Conservation (phyloP, 2,113 vertebrate species). For the Saccopteryx bilineata region DNA sequence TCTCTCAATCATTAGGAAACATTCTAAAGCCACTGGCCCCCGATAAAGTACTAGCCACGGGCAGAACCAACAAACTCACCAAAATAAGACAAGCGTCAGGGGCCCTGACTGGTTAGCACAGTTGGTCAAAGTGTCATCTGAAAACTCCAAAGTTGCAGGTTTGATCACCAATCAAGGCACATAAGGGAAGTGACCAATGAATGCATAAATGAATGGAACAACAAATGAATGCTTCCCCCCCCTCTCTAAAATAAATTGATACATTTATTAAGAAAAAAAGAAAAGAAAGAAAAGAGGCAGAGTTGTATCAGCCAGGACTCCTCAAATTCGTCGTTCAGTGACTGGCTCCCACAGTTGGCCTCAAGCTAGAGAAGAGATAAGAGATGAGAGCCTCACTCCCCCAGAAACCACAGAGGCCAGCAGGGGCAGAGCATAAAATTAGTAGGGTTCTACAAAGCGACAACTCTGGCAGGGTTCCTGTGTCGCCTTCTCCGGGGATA, state of each 20-base stretch:
- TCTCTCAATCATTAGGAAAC: neutral
- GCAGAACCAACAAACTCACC: neutral
- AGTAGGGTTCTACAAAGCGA: neutral
- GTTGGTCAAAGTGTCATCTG: too few species aligned
- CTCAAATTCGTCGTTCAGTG: neutral
- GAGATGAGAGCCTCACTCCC: neutral
- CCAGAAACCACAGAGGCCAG: neutral
- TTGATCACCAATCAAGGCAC: too few species aligned
- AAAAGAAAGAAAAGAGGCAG: neutral
- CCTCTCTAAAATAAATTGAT: too few species aligned
- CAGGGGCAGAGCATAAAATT: too few species aligned
- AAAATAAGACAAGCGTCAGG: neutral
- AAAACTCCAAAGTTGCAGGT: too few species aligned
- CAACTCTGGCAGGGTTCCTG: neutral
- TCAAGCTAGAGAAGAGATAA: neutral
- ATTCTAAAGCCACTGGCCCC: neutral
- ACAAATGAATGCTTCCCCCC: too few species aligned
- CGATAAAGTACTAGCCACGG: neutral
- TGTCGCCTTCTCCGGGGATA: too few species aligned
- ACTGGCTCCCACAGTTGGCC: neutral
- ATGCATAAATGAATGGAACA: too few species aligned
- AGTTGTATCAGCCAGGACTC: neutral
- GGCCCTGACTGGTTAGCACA: too few species aligned
- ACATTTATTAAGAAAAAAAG: too few species aligned
- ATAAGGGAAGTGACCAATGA: too few species aligned